Evolutionary conservation across 2,113 vertebrate species (phyloP).

Genomic region (Callopanchax toddi): DNA sequence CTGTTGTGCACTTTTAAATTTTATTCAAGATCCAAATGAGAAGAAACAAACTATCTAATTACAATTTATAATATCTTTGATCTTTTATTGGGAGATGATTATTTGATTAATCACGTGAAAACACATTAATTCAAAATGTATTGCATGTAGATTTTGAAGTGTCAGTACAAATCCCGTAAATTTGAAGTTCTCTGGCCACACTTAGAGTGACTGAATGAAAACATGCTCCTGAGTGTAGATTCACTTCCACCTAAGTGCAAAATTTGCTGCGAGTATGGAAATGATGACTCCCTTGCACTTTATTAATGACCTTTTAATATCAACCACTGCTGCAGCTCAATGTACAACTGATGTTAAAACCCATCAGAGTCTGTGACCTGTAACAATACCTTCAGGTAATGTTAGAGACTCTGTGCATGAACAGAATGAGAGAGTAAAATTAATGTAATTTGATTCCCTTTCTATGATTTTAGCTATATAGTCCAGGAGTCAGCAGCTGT

Average conservation of each 20-base stretch:
- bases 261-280: not conserved
- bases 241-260: not conserved
- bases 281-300: not conserved
- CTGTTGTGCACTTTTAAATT: not conserved
- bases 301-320: constrained; percentile 1
- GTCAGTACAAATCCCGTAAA: not conserved
- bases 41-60: too few relatives aligned
- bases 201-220: not conserved
- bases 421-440: not conserved
- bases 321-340: not conserved
- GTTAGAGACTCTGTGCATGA: not conserved
- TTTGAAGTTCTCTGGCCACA: not conserved
- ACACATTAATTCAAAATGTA: not conserved
- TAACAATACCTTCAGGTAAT: not conserved
- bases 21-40: not conserved
- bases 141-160: not conserved
- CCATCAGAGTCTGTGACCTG: not conserved
- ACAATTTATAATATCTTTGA: not conserved
- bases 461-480: not conserved
- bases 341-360: not conserved
- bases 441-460: not conserved
- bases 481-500: not conserved
- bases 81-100: not conserved
- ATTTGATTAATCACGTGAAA: not conserved
- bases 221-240: not conserved